Evolutionary conservation across 2,113 vertebrate genomes (phyloP), one percentile per base, ranked within the genome.

Genomic region (Ammodytes dubius): DNA sequence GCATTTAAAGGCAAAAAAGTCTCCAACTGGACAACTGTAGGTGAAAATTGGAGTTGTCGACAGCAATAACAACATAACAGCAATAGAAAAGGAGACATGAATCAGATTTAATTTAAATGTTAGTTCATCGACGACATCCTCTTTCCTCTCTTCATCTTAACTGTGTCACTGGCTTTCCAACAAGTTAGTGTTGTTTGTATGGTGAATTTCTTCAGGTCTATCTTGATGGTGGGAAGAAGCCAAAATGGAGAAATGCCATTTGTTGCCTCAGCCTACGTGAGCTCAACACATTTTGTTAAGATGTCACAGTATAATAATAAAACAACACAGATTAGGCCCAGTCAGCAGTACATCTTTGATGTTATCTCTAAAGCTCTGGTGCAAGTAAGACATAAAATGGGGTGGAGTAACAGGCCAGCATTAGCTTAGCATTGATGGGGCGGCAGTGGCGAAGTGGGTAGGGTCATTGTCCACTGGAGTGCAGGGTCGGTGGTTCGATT

Each of bases 341-440:
- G 74, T 79, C 63, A 76, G 78, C 66, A 57, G 37, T 42, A 45
- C 19, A 71, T 83, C 83, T 84, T 83, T 86, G 73, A 84, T 85
- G 84, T 87, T 65, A 78, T 84, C 83, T 79, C 69, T 82, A 35
- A 40, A 54, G 74, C 87, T 88, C 65, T 87, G 83, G n/a, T 70
- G 12, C 4, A 72, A 74, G 83, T 77, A 61, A 79, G 45, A 81
- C 71, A 68, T 66, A 74, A 77, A 61, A 47, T 35, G 12, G 72
- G 43, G n/a, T 8, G 8, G 71, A 74, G 73, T 50, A 81, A 82
- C 49, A 50, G 63, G 69, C 60, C 49, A 73, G 73, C 61, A 14
- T 73, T 69, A 59, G 58, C 56, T 63, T 50, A 63, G 71, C 56
- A 57, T 76, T 13, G n/a, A n/a, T n/a, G n/a, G n/a, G n/a, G n/a